Conservation (phyloP, 2,888 invertebrate genomes). For the Phalera bucephala region DNA sequence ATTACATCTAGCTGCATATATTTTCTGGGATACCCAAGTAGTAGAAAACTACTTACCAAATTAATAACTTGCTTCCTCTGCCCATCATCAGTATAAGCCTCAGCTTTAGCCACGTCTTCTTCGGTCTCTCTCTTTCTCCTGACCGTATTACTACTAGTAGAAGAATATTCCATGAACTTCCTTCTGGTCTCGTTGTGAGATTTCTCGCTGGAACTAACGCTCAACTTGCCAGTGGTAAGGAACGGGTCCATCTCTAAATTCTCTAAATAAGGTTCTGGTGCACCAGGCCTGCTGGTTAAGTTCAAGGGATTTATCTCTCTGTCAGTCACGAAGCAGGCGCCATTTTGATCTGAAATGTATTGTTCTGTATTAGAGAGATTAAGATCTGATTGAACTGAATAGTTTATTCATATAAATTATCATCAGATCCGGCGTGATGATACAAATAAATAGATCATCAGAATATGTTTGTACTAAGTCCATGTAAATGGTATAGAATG, state of each 20-base stretch:
- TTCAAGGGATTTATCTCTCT: constrained; percentile 87
- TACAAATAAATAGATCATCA: too few species aligned
- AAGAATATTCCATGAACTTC: constrained; percentile 50
- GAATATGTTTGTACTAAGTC: too few species aligned
- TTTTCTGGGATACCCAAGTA: too few species aligned
- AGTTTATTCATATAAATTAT: too few species aligned
- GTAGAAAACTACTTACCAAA: constrained; percentile 88
- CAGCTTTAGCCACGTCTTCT: constrained; percentile 88
- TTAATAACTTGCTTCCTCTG: constrained; percentile 88
- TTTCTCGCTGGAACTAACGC: constrained; percentile 61
- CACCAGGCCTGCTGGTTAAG: constrained; percentile 69
- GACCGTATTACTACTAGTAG: constrained; percentile 60
- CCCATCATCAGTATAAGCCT: constrained; percentile 87
- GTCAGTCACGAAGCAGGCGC: constrained; percentile 84
- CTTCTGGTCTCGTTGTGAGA: constrained; percentile 53
- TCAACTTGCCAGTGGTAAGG: constrained; percentile 56
- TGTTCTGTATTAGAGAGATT: constrained; percentile 1
- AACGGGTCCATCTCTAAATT: constrained; percentile 76
- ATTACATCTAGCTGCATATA: too few species aligned
- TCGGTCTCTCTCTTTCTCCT: constrained; percentile 82
- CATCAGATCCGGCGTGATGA: too few species aligned
- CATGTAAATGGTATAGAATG: too few species aligned
- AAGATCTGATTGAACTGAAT: too few species aligned
- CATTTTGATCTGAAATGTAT: constrained; percentile 80
- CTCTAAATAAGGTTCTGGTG: constrained; percentile 71